Percentiles rank a stretch among this genome's conserved stretches.
Conservation (phyloP, 2,888 invertebrate species). For the Hirtodrosophila alboralis region DNA sequence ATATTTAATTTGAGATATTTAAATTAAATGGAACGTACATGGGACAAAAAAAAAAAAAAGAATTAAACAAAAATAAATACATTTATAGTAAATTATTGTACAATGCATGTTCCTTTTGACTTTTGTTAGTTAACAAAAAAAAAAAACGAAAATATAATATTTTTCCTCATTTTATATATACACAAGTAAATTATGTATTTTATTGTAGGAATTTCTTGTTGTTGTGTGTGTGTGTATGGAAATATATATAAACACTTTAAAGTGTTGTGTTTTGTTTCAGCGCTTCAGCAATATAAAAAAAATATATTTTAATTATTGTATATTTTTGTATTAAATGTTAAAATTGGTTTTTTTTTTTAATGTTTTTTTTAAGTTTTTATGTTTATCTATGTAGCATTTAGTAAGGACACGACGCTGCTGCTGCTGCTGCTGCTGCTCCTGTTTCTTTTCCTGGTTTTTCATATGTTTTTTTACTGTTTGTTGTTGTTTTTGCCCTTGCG, state of each 20-base stretch:
- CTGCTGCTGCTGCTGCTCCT: no score
- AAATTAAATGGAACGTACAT: constrained; percentile 14
- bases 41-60: not conserved
- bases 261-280: not conserved
- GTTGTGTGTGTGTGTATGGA: not conserved
- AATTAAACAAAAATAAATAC: constrained; percentile 26
- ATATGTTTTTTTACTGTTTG: constrained; percentile 2
- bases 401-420: constrained; percentile 27
- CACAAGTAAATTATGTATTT: not conserved
- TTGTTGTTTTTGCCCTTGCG: constrained; percentile 48
- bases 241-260: not conserved
- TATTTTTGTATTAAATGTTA: constrained; percentile 4
- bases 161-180: no score
- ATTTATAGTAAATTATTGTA: constrained; percentile 57
- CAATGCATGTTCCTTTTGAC: constrained; percentile 34
- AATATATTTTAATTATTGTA: constrained; percentile 13
- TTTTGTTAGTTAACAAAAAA: no score
- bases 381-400: constrained; percentile 1
- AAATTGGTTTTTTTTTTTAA: no score
- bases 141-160: no score
- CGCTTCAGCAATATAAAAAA: constrained; percentile 18
- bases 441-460: no score
- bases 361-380: no score
- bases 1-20: constrained; percentile 20
- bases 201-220: constrained; percentile 1